phyloP scores from a whole-genome alignment of 2,888 invertebrate genomes.

The Lymantria dispar region DNA sequence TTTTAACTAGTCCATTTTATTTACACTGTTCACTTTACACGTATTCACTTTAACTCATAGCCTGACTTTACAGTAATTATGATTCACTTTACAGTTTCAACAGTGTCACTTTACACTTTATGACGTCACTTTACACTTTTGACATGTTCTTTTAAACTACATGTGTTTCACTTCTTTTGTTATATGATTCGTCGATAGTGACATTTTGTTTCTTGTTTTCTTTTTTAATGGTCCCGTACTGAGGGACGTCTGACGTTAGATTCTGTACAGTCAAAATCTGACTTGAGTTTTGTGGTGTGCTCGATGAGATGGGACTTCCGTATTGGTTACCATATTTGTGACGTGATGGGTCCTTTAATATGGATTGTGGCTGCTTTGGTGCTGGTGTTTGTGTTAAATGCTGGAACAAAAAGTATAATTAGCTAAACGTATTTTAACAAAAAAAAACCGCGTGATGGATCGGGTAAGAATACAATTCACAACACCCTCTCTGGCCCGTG shows the following conservation, averaged over 20 bases:
- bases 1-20: conserved; percentile 62
- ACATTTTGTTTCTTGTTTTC: conserved; percentile 78
- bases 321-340: conserved; percentile 82
- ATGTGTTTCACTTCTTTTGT: conserved; percentile 72
- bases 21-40: conserved; percentile 46
- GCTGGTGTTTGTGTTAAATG: conserved; percentile 66
- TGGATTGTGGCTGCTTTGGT: conserved; percentile 83
- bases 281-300: conserved; percentile 71
- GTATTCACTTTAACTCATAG: neutral
- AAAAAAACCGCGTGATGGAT: no score
- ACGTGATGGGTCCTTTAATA: conserved; percentile 84
- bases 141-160: conserved; percentile 50
- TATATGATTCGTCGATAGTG: conserved; percentile 73
- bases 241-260: conserved; percentile 73
- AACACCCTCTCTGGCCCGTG: no score
- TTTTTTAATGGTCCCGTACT: conserved; percentile 78
- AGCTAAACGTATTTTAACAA: neutral
- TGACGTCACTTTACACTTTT: conserved; percentile 13
- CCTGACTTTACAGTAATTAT: conserved; percentile 8
- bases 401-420: conserved; percentile 50
- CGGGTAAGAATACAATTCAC: no score
- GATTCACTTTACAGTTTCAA: conserved; percentile 11
- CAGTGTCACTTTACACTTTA: conserved; percentile 11
- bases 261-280: conserved; percentile 85
- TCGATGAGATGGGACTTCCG: conserved; percentile 69